Evolutionary conservation across 2,797 vertebrate genomes (phyloP).

Genomic region (Lacerta bilineata): DNA sequence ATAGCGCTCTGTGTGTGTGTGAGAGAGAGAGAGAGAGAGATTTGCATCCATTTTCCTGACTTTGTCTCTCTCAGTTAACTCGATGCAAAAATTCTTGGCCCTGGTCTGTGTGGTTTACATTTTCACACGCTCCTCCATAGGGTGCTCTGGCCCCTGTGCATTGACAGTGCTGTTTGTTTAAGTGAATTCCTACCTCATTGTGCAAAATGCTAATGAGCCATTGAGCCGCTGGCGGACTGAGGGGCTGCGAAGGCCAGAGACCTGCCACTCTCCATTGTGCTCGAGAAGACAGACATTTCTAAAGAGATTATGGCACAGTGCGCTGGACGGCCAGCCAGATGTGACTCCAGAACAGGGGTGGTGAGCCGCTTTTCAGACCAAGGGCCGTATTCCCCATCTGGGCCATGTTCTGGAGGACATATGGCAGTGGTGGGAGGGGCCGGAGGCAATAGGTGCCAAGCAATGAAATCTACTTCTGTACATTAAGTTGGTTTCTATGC

Average conservation of each 20-base stretch:
- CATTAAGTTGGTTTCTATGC: too few species aligned
- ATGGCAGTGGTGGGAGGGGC: too few species aligned
- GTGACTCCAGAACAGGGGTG: too few species aligned
- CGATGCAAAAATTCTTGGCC: background rate
- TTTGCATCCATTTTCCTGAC: background rate
- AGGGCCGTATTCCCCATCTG: too few species aligned
- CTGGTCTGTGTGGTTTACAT: background rate
- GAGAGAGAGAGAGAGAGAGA: too few species aligned
- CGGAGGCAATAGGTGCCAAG: too few species aligned
- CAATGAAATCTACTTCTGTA: too few species aligned
- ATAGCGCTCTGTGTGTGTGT: too few species aligned
- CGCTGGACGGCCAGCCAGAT: background rate
- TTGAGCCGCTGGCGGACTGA: slow-evolving; percentile 9
- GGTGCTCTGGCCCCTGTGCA: background rate
- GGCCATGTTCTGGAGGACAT: too few species aligned
- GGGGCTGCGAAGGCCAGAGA: background rate
- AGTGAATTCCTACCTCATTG: slow-evolving; percentile 37
- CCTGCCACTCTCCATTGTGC: background rate
- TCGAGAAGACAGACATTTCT: slow-evolving; percentile 2
- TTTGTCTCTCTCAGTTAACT: background rate
- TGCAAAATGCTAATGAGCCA: slow-evolving; percentile 41
- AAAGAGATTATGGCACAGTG: background rate
- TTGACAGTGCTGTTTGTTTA: slow-evolving; percentile 9
- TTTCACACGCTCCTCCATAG: slow-evolving; percentile 2
- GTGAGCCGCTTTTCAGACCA: too few species aligned